Conservation (phyloP, 2,113 vertebrate genomes). For the Oenanthe melanoleuca region DNA sequence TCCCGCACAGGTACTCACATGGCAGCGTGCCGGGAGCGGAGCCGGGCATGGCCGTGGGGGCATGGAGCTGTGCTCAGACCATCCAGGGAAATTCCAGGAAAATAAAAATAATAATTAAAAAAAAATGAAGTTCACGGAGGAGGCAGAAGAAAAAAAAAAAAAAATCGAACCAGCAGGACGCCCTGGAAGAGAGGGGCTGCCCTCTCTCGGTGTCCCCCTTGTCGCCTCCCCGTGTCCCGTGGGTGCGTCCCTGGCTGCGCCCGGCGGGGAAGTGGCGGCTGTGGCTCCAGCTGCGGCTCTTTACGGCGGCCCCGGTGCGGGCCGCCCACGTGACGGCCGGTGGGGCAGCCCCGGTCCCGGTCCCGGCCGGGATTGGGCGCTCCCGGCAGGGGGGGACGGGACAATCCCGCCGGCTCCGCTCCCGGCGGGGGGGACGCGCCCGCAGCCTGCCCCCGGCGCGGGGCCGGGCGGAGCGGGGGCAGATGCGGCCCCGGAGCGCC, state of each 20-base stretch:
- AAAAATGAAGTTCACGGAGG: not conserved
- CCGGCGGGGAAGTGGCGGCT: slow-evolving; percentile 74
- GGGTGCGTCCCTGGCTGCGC: slow-evolving; percentile 70
- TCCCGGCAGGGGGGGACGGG: not conserved
- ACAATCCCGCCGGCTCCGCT: no score
- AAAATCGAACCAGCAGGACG: no score
- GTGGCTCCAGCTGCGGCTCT: slow-evolving; percentile 63
- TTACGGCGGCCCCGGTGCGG: slow-evolving; percentile 71
- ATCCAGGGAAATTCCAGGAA: slow-evolving; percentile 25
- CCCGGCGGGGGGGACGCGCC: no score
- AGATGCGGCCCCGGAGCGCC: no score
- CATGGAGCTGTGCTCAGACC: not conserved
- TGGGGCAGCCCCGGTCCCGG: slow-evolving; percentile 65
- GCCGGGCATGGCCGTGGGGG: not conserved
- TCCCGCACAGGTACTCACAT: slow-evolving; percentile 47
- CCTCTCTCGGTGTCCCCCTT: not conserved
- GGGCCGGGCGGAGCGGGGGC: no score
- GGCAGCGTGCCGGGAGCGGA: not conserved
- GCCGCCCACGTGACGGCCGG: slow-evolving; percentile 79
- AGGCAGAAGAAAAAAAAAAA: not conserved
- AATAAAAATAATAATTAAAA: not conserved
- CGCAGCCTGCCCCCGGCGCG: no score
- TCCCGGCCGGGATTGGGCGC: slow-evolving; percentile 37
- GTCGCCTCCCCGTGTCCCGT: not conserved
- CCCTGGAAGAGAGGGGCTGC: not conserved